These are phyloP conservation scores for Mobula birostris DNA, from an alignment of 2,113 vertebrate species.

Conservation along the genomic window DNA sequence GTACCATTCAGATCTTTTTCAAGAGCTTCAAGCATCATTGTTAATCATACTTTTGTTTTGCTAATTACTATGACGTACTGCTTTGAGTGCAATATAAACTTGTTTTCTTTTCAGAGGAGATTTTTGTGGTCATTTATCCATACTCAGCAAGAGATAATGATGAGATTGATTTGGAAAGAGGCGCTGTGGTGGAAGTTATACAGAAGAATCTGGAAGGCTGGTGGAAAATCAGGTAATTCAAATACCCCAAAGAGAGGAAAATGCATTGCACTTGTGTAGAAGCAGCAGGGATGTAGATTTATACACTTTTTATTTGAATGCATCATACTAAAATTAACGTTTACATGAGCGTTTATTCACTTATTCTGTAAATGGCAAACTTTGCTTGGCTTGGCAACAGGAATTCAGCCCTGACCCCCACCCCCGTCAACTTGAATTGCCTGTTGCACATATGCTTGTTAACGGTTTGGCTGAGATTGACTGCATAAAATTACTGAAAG, in stretches of 20 bases:
- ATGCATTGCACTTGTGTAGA: neutral
- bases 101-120: constrained; percentile 69
- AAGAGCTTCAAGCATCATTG: constrained; percentile 6
- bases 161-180: constrained; percentile 88
- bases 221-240: constrained; percentile 93
- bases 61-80: neutral
- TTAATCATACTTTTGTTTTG: constrained; percentile 1
- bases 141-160: constrained; percentile 85
- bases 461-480: neutral
- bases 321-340: neutral
- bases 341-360: neutral
- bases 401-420: neutral
- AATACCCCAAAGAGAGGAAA: neutral
- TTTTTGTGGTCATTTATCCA: constrained; percentile 84
- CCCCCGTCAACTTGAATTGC: neutral
- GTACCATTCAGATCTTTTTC: neutral
- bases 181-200: constrained; percentile 82
- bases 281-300: neutral
- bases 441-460: neutral
- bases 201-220: constrained; percentile 98
- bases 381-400: neutral
- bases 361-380: neutral
- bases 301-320: neutral
- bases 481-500: neutral
- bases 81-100: neutral